Evolutionary conservation across 1,140 invertebrate species (phyloP).

Genomic region (Hyles vespertilio): DNA sequence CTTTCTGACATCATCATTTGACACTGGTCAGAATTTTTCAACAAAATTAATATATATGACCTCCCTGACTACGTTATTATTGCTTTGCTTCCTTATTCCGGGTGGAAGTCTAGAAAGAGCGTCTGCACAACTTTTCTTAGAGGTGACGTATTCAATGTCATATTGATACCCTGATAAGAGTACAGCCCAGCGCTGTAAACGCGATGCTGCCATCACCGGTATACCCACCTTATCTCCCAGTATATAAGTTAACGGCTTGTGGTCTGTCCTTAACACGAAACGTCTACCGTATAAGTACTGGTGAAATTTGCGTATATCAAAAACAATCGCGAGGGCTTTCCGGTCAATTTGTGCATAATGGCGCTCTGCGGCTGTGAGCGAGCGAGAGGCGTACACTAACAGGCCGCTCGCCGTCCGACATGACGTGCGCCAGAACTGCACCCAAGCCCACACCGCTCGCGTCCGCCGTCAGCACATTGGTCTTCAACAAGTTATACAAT

Average conservation of each 20-base stretch:
- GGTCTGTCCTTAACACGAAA: no score
- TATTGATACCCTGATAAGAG: no score
- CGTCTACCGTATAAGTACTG: no score
- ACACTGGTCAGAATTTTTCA: constrained; percentile 26
- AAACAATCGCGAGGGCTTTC: constrained; percentile 26
- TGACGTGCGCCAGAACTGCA: constrained; percentile 10
- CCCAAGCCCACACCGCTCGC: constrained; percentile 9
- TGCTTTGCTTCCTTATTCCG: no score
- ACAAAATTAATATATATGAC: constrained; percentile 25
- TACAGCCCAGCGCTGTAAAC: no score
- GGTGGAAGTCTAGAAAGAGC: constrained; percentile 1
- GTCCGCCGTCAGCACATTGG: constrained; percentile 9
- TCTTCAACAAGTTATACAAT: no score
- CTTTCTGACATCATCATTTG: constrained; percentile 1
- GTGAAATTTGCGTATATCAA: no score
- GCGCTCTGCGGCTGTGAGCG: constrained; percentile 39
- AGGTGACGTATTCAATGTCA: constrained; percentile 2
- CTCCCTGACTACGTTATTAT: constrained; percentile 7
- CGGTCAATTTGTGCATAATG: constrained; percentile 43
- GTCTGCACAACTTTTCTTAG: constrained; percentile 7
- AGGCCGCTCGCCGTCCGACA: constrained; percentile 9
- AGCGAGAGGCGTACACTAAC: constrained; percentile 56
- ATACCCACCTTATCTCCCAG: no score
- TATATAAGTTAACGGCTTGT: no score
- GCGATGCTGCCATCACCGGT: no score